phyloP scores from a whole-genome alignment of 2,113 vertebrate species.

The Notechis scutatus region DNA sequence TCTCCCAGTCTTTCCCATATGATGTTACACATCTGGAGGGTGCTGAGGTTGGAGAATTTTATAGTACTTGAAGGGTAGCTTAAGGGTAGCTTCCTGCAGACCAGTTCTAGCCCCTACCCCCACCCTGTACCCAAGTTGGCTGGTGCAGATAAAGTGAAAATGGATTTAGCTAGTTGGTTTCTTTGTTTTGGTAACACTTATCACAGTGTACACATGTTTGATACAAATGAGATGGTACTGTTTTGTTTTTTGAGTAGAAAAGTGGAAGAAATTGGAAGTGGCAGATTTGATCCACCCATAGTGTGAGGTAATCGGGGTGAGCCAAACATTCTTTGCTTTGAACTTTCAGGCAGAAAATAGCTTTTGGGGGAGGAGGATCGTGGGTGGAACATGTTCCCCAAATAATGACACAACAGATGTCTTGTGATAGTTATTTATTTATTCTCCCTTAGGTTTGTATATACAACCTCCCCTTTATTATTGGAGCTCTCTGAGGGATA shows the following conservation, averaged over 20 bases:
- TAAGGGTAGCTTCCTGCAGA: neutral
- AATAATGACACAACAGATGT: neutral
- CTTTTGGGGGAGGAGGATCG: neutral
- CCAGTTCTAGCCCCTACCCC: no score
- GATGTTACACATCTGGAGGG: neutral
- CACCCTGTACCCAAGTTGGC: neutral
- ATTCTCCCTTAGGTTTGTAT: neutral
- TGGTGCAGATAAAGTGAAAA: neutral
- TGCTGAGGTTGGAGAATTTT: neutral
- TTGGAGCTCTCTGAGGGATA: neutral
- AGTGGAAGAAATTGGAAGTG: neutral
- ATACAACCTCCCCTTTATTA: neutral
- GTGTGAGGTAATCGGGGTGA: neutral
- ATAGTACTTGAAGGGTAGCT: neutral
- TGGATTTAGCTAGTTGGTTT: neutral
- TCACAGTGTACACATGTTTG: neutral
- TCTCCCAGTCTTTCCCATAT: neutral
- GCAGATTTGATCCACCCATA: neutral
- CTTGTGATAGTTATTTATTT: neutral
- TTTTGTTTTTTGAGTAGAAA: neutral
- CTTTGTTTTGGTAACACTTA: neutral
- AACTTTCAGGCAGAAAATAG: neutral
- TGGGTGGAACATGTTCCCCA: neutral
- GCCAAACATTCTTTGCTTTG: neutral
- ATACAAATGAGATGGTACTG: neutral